Percentiles rank a stretch among this genome's conserved stretches.
phyloP scores from a whole-genome alignment of 2,888 invertebrate species.

The Napeogenes inachia region DNA sequence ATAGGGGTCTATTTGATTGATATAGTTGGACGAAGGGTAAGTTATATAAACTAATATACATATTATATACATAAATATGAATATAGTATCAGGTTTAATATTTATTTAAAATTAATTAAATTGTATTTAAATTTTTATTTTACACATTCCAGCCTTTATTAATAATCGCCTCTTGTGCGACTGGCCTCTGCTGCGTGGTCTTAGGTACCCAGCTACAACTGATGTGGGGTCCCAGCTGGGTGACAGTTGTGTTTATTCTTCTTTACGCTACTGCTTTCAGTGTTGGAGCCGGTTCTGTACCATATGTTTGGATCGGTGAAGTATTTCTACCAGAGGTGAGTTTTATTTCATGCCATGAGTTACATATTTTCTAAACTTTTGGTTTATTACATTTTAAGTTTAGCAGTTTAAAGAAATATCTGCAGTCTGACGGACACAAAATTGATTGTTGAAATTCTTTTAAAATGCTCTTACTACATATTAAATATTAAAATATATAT shows the following conservation, averaged over 20 bases:
- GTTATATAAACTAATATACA: constrained; percentile 10
- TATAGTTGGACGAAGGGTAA: constrained; percentile 52
- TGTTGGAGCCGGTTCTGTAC: constrained; percentile 30
- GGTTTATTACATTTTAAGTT: no score
- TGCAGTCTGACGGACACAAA: no score
- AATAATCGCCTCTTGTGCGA: constrained; percentile 30
- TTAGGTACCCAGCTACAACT: constrained; percentile 31
- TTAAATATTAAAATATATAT: no score
- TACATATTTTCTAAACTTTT: no score
- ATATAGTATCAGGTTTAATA: background rate
- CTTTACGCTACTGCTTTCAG: constrained; percentile 26
- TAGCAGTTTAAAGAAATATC: no score
- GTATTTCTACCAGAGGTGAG: constrained; percentile 34
- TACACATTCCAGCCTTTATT: no score
- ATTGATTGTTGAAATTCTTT: no score
- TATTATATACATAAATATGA: no score
- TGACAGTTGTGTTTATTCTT: constrained; percentile 34
- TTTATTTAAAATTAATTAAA: no score
- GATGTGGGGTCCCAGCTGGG: constrained; percentile 35
- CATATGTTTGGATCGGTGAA: constrained; percentile 30
- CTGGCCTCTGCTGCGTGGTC: constrained; percentile 29
- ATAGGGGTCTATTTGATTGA: constrained; percentile 54
- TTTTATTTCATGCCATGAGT: background rate
- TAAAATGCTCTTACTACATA: no score
- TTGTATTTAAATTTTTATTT: background rate